Evolutionary conservation across 2,888 invertebrate genomes (phyloP).

Genomic region (Zygaena filipendulae): DNA sequence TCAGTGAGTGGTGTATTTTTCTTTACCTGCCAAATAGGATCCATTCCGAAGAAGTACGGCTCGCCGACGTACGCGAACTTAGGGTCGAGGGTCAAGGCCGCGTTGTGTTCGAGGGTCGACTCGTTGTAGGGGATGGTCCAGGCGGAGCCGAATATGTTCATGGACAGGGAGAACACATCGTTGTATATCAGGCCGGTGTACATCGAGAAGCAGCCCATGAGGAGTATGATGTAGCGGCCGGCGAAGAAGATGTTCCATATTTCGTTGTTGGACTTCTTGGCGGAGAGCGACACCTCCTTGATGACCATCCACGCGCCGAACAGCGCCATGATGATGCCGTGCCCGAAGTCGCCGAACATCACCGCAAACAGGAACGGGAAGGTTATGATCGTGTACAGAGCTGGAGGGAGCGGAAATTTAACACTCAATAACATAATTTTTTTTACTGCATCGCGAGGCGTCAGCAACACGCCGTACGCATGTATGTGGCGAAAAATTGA

Average conservation of each 20-base stretch:
- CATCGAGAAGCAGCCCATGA: constrained; percentile 98
- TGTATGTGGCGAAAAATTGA: too few species aligned
- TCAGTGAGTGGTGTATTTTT: too few species aligned
- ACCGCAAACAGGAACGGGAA: constrained; percentile 96
- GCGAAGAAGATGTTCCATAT: constrained; percentile 99
- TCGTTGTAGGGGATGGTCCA: constrained; percentile 76
- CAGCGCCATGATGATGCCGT: constrained; percentile 84
- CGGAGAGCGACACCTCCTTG: constrained; percentile 79
- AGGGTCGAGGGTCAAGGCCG: constrained; percentile 74
- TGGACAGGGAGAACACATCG: constrained; percentile 95
- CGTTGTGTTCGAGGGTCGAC: constrained; percentile 51
- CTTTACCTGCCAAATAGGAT: constrained; percentile 77
- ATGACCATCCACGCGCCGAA: constrained; percentile 86
- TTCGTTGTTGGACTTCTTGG: constrained; percentile 79
- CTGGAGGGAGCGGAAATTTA: constrained; percentile 61
- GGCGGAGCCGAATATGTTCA: constrained; percentile 93
- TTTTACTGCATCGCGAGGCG: too few species aligned
- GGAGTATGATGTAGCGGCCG: constrained; percentile 95
- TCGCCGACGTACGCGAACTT: constrained; percentile 58
- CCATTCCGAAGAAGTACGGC: constrained; percentile 93
- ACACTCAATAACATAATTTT: too few species aligned
- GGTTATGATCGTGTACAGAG: constrained; percentile 87
- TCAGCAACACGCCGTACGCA: too few species aligned
- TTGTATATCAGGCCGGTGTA: constrained; percentile 98
- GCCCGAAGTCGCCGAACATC: constrained; percentile 97